Base-by-base conservation (phyloP, 2,113 vertebrate genomes). In the Girardinichthys multiradiatus region DNA sequence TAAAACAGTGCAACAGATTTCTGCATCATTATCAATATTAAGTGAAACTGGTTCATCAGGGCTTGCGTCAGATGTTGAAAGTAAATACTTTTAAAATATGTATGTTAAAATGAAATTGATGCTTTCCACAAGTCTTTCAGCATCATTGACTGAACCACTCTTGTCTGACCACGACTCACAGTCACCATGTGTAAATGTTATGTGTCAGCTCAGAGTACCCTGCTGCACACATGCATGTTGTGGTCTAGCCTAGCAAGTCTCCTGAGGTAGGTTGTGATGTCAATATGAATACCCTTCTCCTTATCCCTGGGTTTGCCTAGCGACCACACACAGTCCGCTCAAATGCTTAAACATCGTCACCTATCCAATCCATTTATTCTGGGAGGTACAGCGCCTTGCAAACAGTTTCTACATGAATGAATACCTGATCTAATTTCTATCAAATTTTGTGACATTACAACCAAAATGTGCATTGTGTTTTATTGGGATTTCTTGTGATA, bases 231-330 rank as follows among this genome's bases (percentile, higher is more conserved):
- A 48, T 48, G 28, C 27, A 66, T 51, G 64, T 65, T 37, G 33
- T 45, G 13, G 27, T 51, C 39, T 51, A 51, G 6, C 27, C 64
- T 51, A 13, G 28, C 28, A 30, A 68, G 17, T 75, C 39, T 29
- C 30, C 64, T 75, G 45, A 68, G 13, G 11, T 19, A 31, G 26
- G 66, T 15, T 57, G 51, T 61, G 57, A 64, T 42, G 27, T 37
- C 62, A 64, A 39, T 64, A 15, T 27, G 14, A 64, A 67, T 61
- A 42, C 48, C 45, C 57, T 33, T 68, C 45, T n/a, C 64, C 27
- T 76, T 33, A 29, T 58, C 65, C 58, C 33, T 33, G 33, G 17
- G 4, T 26, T 27, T 75, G 15, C 42, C 39, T 30, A 33, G 10
- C 30, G 29, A 45, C 64, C 37, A 21, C 30, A 39, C 45, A 59